Percentiles rank a stretch among this genome's conserved stretches.
Evolutionary conservation across 1,140 invertebrate genomes (phyloP).

Genomic region (Saccostrea cuccullata): DNA sequence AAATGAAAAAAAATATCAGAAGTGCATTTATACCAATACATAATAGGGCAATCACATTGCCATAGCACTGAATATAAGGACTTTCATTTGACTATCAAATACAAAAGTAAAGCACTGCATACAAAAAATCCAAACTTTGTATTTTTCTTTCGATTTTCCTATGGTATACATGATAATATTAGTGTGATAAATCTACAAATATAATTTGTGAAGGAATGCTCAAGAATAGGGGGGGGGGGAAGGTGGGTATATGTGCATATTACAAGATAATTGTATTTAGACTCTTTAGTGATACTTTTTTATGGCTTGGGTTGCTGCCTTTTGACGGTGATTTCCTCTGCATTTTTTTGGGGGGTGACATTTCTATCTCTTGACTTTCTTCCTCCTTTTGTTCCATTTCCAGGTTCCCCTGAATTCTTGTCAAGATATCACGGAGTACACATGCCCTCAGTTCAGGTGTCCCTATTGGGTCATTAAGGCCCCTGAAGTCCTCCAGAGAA

Average conservation of each 20-base stretch:
- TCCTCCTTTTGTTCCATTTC: background rate
- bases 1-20: too few relatives aligned
- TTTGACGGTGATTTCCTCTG: background rate
- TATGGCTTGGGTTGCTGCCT: background rate
- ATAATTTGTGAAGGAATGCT: background rate
- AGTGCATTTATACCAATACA: too few relatives aligned
- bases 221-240: too few relatives aligned
- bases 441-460: background rate
- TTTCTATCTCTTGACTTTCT: background rate
- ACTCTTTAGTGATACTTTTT: background rate
- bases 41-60: too few relatives aligned
- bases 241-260: too few relatives aligned
- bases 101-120: too few relatives aligned
- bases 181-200: background rate
- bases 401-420: background rate
- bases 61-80: too few relatives aligned
- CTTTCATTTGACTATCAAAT: too few relatives aligned
- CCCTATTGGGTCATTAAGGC: background rate
- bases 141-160: too few relatives aligned
- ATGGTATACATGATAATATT: too few relatives aligned
- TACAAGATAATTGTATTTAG: slow-evolving; percentile 1
- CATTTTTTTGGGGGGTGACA: background rate
- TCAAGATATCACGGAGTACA: background rate
- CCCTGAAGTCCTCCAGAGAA: background rate
- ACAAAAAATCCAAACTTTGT: too few relatives aligned